These are phyloP conservation scores for Chrysolophus pictus DNA, from an alignment of 2,797 vertebrate species.

Conservation along the genomic window DNA sequence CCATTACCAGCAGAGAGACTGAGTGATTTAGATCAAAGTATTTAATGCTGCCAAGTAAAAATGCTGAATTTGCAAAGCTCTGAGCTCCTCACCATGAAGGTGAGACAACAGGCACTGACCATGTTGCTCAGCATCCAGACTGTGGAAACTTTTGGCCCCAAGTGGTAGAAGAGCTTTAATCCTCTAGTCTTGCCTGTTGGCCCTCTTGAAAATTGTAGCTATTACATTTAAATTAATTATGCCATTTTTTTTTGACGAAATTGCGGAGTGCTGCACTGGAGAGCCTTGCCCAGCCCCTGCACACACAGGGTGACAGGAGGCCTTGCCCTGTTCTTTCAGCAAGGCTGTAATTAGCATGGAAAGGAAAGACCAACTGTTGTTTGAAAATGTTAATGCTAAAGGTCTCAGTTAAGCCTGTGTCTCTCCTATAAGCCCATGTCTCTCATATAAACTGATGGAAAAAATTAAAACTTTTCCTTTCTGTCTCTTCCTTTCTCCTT, in stretches of 20 bases:
- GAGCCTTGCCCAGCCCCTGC: not conserved
- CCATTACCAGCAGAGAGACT: not conserved
- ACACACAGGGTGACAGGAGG: not conserved
- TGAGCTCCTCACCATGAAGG: fast-evolving
- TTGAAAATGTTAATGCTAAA: slow-evolving; percentile 46
- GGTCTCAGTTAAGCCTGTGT: not conserved
- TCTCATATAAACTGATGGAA: not conserved
- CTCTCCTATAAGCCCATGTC: not conserved
- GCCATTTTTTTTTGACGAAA: not conserved
- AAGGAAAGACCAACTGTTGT: slow-evolving; percentile 23
- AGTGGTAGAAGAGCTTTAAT: not conserved
- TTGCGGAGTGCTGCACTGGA: not conserved
- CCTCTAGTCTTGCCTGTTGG: not conserved
- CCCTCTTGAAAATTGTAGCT: slow-evolving; percentile 24
- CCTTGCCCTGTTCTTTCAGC: slow-evolving; percentile 29
- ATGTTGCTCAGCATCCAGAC: not conserved
- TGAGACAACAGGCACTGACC: not conserved
- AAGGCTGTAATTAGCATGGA: slow-evolving; percentile 17
- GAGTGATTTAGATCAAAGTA: not conserved
- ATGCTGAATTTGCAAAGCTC: not conserved
- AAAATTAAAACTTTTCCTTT: not conserved
- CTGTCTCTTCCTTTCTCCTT: not conserved
- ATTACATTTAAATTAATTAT: slow-evolving; percentile 55
- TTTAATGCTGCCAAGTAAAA: not conserved
- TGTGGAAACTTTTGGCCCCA: not conserved